phyloP scores from a whole-genome alignment of 2,888 invertebrate species.

The Neria commutata region DNA sequence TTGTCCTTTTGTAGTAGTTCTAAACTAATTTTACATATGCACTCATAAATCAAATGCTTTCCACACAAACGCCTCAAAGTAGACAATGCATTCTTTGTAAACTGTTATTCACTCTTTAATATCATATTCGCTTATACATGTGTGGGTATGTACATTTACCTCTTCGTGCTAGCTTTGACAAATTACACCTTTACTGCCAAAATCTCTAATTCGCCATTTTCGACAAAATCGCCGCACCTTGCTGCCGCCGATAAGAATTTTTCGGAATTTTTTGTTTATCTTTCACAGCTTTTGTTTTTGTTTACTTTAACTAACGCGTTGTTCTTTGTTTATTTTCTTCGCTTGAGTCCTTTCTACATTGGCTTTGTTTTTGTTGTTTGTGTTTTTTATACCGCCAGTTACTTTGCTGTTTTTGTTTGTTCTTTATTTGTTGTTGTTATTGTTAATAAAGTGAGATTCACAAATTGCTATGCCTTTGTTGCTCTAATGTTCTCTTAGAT shows the following conservation, averaged over 20 bases:
- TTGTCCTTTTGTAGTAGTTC: too few species aligned
- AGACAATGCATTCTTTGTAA: too few species aligned
- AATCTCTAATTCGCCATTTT: background rate
- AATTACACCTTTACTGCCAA: constrained; percentile 44
- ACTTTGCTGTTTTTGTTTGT: background rate
- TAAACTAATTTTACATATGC: too few species aligned
- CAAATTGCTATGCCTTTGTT: too few species aligned
- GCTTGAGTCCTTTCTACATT: constrained; percentile 13
- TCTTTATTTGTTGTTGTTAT: background rate
- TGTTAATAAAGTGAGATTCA: too few species aligned
- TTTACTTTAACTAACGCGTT: constrained; percentile 20
- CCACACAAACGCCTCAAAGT: too few species aligned
- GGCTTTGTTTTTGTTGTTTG: background rate
- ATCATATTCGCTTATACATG: too few species aligned
- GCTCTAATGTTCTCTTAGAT: background rate
- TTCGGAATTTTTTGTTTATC: constrained; percentile 17
- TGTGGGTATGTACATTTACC: too few species aligned
- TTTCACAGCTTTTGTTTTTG: constrained; percentile 10
- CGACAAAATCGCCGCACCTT: background rate
- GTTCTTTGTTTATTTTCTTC: constrained; percentile 8
- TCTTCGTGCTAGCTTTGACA: constrained; percentile 31
- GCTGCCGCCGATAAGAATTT: background rate
- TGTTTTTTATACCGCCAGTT: background rate
- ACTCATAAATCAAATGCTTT: too few species aligned
- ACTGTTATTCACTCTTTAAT: too few species aligned